Evolutionary conservation across 2,113 vertebrate species (phyloP), one percentile per base, ranked within the genome.

Genomic region (Pelmatolapia mariae): DNA sequence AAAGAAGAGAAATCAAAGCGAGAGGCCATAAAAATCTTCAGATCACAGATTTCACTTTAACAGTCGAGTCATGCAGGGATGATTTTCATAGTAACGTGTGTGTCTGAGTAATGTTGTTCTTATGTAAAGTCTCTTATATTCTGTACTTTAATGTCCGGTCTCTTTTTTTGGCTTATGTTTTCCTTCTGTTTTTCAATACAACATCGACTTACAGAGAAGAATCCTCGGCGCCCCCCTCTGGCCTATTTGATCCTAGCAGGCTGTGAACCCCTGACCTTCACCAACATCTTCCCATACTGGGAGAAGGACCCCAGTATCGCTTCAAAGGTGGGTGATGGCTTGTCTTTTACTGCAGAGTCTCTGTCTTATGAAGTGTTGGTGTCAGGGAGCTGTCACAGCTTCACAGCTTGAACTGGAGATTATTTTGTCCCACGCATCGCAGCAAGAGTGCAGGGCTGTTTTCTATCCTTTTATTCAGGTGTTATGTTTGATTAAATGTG

Each of bases 281-380:
- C 96, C 53, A 97, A 97, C 93, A 96, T 97, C 85, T 97, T 97
- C 86, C 97, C 97, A 2, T 94, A 95, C 90, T 97, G 97, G 97
- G 94, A 96, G 89, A 95, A 91, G 71, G 91, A 96, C 71, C 12
- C 92, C 45, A 93, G 36, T 61, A 29, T 95, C 31, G n/a, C 79
- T 29, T 82, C 94, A 78, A 90, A 93, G 94, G 96, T 96, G 63
- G 7, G 54, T 50, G 5, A 45, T 52, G 10, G 73, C 45, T 78
- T 7, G n/a, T 40, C 5, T 56, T 8, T 40, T 50, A 31, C 26
- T 47, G 6, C 43, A 78, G 71, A 78, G 71, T 50, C 43, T 31
- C 71, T 50, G 22, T 78, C 71, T 50, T 31, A 13, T 8, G 26
- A 78, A 50, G 36, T 31, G 43, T 31, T 50, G 3, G 73, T n/a